Evolutionary conservation across 2,113 vertebrate genomes (phyloP).

Genomic region (Bos javanicus): DNA sequence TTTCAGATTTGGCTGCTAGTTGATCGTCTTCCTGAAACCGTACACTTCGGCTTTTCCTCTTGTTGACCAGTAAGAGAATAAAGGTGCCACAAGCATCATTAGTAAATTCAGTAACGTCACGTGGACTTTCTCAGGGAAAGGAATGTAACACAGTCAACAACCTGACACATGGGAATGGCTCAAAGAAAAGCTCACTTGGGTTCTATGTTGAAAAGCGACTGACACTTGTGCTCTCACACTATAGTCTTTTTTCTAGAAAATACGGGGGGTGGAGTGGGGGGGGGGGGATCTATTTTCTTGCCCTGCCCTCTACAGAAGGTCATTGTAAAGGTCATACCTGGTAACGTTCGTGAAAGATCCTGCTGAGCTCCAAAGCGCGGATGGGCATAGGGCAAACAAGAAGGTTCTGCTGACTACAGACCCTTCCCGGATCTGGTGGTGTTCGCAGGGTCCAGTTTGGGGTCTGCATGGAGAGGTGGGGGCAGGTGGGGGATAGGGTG

Average conservation of each 20-base stretch:
- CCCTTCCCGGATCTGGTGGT: not conserved
- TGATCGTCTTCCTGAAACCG: not conserved
- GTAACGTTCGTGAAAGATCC: not conserved
- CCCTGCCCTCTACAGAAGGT: not conserved
- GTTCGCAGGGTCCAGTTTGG: not conserved
- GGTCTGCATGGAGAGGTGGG: not conserved
- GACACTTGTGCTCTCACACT: not conserved
- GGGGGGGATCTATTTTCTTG: not conserved
- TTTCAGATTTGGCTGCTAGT: not conserved
- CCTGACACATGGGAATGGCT: not conserved
- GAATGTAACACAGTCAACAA: not conserved
- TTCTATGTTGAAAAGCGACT: not conserved
- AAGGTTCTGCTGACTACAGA: not conserved
- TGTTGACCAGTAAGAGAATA: not conserved
- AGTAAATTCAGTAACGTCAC: not conserved
- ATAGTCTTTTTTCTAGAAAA: not conserved
- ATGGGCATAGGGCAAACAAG: not conserved
- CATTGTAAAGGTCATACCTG: not conserved
- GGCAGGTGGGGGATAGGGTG: rapidly evolving
- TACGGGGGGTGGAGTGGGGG: not conserved
- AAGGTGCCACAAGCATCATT: not conserved
- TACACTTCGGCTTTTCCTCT: not conserved
- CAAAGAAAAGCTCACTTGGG: not conserved
- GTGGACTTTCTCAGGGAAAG: not conserved
- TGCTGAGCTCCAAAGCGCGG: not conserved